Percentiles rank a stretch among this genome's conserved stretches.
Conservation (phyloP, 2,113 vertebrate genomes). For the Brachyistius frenatus region DNA sequence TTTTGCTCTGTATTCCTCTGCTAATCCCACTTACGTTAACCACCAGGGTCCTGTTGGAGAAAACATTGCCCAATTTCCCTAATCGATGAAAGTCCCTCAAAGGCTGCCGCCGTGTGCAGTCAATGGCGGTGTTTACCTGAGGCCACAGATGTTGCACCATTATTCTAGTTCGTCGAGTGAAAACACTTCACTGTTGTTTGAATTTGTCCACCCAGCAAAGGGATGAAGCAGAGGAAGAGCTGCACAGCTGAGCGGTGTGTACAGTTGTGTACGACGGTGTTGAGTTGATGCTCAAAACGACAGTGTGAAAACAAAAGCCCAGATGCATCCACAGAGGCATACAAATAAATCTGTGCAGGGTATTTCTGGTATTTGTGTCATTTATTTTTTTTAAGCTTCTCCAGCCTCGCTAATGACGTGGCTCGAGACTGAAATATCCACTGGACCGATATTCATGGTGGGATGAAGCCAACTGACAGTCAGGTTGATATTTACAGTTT, state of each 20-base stretch:
- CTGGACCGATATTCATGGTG: too few relatives aligned
- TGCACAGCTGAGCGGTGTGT: constrained; percentile 25
- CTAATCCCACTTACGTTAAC: constrained; percentile 70
- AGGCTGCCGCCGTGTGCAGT: constrained; percentile 52
- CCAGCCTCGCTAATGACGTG: too few relatives aligned
- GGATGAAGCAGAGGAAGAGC: not conserved
- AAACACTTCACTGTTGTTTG: constrained; percentile 48
- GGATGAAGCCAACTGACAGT: too few relatives aligned
- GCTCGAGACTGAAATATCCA: too few relatives aligned
- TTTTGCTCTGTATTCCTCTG: constrained; percentile 66
- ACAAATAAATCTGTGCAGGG: not conserved
- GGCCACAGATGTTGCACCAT: constrained; percentile 71
- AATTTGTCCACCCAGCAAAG: constrained; percentile 34
- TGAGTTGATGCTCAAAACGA: not conserved
- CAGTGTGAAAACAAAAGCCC: not conserved
- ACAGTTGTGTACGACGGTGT: not conserved
- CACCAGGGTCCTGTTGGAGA: constrained; percentile 67
- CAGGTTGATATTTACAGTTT: too few relatives aligned
- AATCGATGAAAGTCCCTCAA: constrained; percentile 75
- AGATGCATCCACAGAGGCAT: not conserved
- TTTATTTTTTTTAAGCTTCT: too few relatives aligned
- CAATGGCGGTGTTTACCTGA: constrained; percentile 59
- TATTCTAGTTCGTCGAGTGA: constrained; percentile 64
- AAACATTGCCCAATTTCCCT: constrained; percentile 72
- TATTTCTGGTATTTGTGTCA: not conserved